Conservation (phyloP, 2,797 vertebrate species). For the Pelobates cultripes region DNA sequence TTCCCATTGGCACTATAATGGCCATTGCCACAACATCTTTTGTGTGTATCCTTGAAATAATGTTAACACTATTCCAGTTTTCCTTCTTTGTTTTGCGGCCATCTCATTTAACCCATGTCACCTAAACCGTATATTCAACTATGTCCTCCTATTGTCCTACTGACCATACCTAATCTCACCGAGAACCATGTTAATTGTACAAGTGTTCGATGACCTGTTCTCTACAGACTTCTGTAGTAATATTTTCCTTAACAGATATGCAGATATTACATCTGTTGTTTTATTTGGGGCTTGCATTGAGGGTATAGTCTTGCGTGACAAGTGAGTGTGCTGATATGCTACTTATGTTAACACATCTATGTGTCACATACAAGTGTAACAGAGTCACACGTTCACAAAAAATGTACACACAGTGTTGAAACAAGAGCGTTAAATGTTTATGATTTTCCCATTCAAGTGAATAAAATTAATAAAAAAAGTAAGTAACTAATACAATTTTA, state of each 20-base stretch:
- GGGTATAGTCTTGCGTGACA: constrained; percentile 90
- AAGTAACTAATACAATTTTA: no score
- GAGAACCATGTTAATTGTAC: no score
- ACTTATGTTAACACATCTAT: no score
- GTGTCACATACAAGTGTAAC: no score
- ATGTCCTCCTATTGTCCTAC: neutral
- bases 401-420: neutral
- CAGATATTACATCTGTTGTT: constrained; percentile 87
- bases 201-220: no score
- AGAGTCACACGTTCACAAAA: no score
- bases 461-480: no score
- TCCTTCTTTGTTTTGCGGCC: neutral
- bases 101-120: no score
- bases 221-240: neutral
- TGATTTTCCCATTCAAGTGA: no score
- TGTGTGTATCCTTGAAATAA: constrained; percentile 89
- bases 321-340: constrained; percentile 75
- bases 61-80: neutral
- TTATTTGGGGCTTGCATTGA: constrained; percentile 96
- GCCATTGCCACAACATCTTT: constrained; percentile 95
- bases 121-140: neutral
- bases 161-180: no score
- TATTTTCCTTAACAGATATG: constrained; percentile 66
- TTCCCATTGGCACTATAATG: constrained; percentile 93
- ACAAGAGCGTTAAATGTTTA: no score